Base-by-base conservation (phyloP, 2,113 vertebrate species). In the Psammodynastes pulverulentus region DNA sequence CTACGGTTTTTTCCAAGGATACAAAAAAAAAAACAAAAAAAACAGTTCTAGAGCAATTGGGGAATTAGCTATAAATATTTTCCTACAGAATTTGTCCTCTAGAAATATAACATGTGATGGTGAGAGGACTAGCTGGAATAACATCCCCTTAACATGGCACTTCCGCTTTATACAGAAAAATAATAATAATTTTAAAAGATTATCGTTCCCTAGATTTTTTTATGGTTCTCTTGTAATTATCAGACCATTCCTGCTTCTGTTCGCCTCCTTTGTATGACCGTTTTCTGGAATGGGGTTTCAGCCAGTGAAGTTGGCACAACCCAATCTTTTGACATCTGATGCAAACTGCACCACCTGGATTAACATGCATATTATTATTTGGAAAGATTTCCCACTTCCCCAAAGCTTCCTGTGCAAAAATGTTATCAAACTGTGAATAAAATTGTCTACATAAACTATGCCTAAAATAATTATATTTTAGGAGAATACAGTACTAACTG, bases 21-120 rank as follows among this genome's bases (percentile, higher is more conserved):
- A 23, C 8, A 48, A 48, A 48, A 49, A 49, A 4, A 53, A 53
- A 53, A 4, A 53, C 19, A 9, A 56, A 24, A 56, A 5, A 79
- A 87, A 48, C 6, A 87, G 54, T n/a, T 19, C 24, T 67, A 54
- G 12, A 21, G 39, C 26, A 79, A 53, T 43, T 7, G 84, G 87
- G 26, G 0, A 46, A 49, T 54, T 0, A 0, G 24, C 0, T 3
- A 53, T 17, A 8, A 17, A 62, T 45, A 86, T 89, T 0, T 0
- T 46, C 56, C 26, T 39, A 17, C 84, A 53, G 17, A n/a, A 87
- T 53, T 39, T 52, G 17, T 29, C 46, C 26, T 29, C 45, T 51
- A 56, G 13, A 91, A 79, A 85, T 54, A 24, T 0, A 3, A 48
- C 48, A 3, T 52, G 54, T 94, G 94, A 79, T 39, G 84, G 84